Evolutionary conservation across 2,888 invertebrate species (phyloP).

Genomic region (Amphipyra tragopoginis): DNA sequence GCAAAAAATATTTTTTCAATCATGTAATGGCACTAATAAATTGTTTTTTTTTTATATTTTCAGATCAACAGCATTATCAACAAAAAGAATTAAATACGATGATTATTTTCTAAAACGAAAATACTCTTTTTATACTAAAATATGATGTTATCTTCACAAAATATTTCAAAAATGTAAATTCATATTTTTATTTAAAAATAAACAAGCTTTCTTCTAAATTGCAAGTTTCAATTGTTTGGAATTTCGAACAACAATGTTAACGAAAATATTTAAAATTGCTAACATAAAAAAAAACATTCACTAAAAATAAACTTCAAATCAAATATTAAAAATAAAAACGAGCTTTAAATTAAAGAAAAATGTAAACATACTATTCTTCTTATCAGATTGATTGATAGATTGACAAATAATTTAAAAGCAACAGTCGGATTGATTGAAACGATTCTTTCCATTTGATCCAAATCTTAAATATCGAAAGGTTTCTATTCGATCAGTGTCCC

Average conservation of each 20-base stretch:
- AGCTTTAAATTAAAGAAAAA: background rate
- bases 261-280: background rate
- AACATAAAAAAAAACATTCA: constrained; percentile 9
- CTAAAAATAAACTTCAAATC: constrained; percentile 3
- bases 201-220: constrained; percentile 59
- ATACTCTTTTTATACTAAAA: constrained; percentile 29
- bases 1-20: background rate
- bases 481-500: constrained; percentile 65
- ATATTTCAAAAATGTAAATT: constrained; percentile 59
- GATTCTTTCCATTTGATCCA: constrained; percentile 29
- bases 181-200: constrained; percentile 57
- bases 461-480: constrained; percentile 41
- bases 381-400: constrained; percentile 8
- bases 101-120: constrained; percentile 33
- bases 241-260: constrained; percentile 2
- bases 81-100: constrained; percentile 12
- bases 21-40: background rate
- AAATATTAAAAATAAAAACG: background rate
- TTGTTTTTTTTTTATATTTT: constrained; percentile 18
- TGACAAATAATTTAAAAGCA: constrained; percentile 19
- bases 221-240: constrained; percentile 38
- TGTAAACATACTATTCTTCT: background rate
- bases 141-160: constrained; percentile 36
- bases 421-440: constrained; percentile 34
- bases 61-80: constrained; percentile 43